Evolutionary conservation across 2,797 vertebrate species (phyloP), one percentile per base, ranked within the genome.

Genomic region (Alectoris magna): DNA sequence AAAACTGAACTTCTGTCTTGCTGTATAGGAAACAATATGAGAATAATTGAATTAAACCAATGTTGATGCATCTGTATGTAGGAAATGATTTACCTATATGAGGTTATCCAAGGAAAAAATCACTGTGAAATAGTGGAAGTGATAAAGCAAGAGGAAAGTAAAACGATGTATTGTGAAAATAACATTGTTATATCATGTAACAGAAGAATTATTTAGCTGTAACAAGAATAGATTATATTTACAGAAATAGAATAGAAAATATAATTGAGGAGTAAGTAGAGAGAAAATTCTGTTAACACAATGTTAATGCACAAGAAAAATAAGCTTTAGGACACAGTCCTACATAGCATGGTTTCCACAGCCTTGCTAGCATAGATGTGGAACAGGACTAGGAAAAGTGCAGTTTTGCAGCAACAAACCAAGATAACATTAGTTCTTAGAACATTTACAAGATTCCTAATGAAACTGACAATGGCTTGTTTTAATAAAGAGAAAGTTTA

Each of bases 301-400:
- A 39, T 24, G 21, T 41, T 41, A 53, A 11, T 11, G 11, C 26
- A 8, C 3, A 5, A 74, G 68, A 43, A 82, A 60, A 70, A 18
- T 21, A 31, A 59, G 29, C 49, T 48, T 16, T 48, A 63, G 43
- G 48, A 58, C 3, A 1, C 26, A 0, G n/a, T 51, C 2, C 2
- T 5, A 10, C 1, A 0, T 8, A 2, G 5, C 2, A 7, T 38
- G 34, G 11, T 11, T 10, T 3, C 14, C 23, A 13, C 14, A 23
- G 41, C 18, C 59, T 51, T 82, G 62, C 56, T 69, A 4, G 14
- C 7, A 2, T 0, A 15, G 34, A 84, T 29, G 18, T 34, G 51
- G 36, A 43, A 17, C 10, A 1, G 27, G 23, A 49, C 23, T 6
- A 13, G 8, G 18, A 48, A 14, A 51, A 36, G 8, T 2, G 15